Evolutionary conservation across 2,113 vertebrate genomes (phyloP).

Genomic region (Pholis gunnellus): DNA sequence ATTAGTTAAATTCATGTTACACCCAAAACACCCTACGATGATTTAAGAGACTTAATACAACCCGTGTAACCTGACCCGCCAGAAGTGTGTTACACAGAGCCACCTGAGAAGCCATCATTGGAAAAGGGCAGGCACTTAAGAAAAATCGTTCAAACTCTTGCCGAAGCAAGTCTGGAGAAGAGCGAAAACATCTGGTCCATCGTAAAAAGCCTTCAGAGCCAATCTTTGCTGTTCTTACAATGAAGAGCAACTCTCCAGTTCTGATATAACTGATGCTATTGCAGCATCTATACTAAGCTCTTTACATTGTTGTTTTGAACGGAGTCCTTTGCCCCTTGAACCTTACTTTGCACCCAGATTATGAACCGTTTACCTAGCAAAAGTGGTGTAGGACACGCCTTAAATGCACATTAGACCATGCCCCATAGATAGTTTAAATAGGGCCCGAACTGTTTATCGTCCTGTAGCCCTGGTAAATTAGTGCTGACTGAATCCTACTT

Average conservation of each 20-base stretch:
- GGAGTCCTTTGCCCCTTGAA: not conserved
- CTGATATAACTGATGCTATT: not conserved
- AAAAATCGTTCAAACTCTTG: not conserved
- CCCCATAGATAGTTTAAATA: not conserved
- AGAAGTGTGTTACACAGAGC: not conserved
- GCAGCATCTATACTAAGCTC: not conserved
- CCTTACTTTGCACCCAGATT: not conserved
- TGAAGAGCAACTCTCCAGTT: not conserved
- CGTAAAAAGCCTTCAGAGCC: not conserved
- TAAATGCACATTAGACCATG: not conserved
- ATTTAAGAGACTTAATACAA: not conserved
- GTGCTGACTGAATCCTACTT: constrained; percentile 47
- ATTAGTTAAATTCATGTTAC: not conserved
- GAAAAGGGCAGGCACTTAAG: not conserved
- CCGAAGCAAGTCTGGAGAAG: not conserved
- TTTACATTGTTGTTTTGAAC: not conserved
- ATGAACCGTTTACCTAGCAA: not conserved
- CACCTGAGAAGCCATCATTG: not conserved
- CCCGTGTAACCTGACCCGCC: not conserved
- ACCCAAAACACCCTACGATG: not conserved
- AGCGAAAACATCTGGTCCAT: not conserved
- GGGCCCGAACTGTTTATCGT: constrained; percentile 26
- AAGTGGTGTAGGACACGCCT: not conserved
- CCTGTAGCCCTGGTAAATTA: constrained; percentile 49
- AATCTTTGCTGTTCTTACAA: not conserved